Evolutionary conservation across 2,888 invertebrate species (phyloP), one percentile per base, ranked within the genome.

Genomic region (Eretmocerus hayati): DNA sequence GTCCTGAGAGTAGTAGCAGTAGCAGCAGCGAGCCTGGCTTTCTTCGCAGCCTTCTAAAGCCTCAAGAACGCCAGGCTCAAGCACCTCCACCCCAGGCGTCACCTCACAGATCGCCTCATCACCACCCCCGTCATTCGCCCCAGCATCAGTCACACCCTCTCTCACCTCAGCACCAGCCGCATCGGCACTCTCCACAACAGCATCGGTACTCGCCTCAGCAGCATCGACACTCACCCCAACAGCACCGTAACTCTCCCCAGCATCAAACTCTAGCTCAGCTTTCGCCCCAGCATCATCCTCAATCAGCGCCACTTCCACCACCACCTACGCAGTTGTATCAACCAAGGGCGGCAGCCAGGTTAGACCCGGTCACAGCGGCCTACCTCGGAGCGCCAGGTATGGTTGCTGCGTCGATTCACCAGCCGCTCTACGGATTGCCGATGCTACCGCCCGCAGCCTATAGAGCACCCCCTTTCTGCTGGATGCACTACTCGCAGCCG

Each of bases 401-500:
- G 11, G 44, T 44, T n/a, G 26, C 46, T 3, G 18, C 48, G 4
- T 62, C 65, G 37, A 58, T 69, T 43, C 70, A 68, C 50, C 71
- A 71, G 56, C 67, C 67, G 15, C 57, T 71, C 21, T 72, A 72
- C 35, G 67, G 69, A n/a, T 62, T 71, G 26, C 69, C 71, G 23
- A 67, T 70, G 66, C 57, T 71, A 48, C 67, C 71, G 16, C 69
- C 71, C 31, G 74, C 74, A 32, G 74, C 76, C 4, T 68, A 77
- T 56, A 67, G 77, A 48, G 72, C 74, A 58, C 75, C 76, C 15
- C 60, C 67, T 41, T 52, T 59, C 15, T 54, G 54, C 30, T 77
- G 76, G 76, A 71, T 76, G 72, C 76, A 76, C 57, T 77, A 75
- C 61, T 71, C 72, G 42, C 73, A 73, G 52, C 69, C 74, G 46